phyloP scores from a whole-genome alignment of 2,113 vertebrate species.

The Anoplopoma fimbria region DNA sequence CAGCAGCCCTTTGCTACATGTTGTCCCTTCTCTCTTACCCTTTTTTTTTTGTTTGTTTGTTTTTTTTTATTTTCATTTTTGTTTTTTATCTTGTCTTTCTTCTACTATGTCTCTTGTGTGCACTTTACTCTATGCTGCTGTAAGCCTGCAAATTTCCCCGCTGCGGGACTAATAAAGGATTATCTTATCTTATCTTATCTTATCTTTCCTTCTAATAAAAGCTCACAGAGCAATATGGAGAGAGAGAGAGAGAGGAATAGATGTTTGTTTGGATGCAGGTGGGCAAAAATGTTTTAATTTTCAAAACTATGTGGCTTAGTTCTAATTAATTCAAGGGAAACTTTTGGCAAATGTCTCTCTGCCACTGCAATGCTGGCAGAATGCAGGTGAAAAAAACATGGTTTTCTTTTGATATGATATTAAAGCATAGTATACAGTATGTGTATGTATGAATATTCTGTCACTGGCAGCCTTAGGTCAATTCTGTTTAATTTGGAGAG shows the following conservation, averaged over 20 bases:
- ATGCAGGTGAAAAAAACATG: neutral
- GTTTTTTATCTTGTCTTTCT: too few species aligned
- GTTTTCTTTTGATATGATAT: neutral
- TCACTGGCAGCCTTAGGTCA: neutral
- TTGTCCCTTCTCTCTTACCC: neutral
- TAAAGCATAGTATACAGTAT: neutral
- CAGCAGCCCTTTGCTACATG: neutral
- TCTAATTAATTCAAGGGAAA: neutral
- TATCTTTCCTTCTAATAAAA: neutral
- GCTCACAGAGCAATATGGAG: neutral
- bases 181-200: too few species aligned
- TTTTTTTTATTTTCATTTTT: too few species aligned
- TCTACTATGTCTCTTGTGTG: too few species aligned
- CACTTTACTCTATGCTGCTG: too few species aligned
- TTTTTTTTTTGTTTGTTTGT: too few species aligned
- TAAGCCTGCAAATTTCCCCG: too few species aligned
- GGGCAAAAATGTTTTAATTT: too few species aligned
- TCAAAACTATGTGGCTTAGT: neutral
- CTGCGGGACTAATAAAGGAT: too few species aligned
- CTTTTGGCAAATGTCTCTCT: neutral
- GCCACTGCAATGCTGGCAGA: neutral
- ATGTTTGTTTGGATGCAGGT: neutral
- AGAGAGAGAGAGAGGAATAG: neutral
- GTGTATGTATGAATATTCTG: neutral
- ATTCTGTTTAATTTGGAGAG: neutral